phyloP scores from a whole-genome alignment of 2,797 vertebrate genomes.

The Coreius guichenoti region DNA sequence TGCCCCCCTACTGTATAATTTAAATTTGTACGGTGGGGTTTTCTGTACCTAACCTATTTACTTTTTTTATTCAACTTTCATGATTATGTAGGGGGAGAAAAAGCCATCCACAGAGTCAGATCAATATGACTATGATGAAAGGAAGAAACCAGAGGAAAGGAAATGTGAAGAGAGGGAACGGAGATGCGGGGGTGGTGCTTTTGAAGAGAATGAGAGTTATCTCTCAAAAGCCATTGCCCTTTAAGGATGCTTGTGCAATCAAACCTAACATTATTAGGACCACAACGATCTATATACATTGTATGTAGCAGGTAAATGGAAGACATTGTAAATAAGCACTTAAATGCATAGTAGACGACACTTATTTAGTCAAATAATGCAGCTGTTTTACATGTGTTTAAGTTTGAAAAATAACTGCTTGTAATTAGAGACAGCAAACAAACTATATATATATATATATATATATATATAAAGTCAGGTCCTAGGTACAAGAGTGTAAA shows the following conservation, averaged over 20 bases:
- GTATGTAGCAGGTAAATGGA: not conserved
- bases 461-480: not conserved
- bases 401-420: not conserved
- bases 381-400: not conserved
- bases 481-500: not conserved
- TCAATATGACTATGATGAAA: slow-evolving; percentile 53
- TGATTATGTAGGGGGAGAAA: slow-evolving; percentile 46
- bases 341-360: not conserved
- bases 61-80: slow-evolving; percentile 41
- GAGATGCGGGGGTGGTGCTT: slow-evolving; percentile 31
- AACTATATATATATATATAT: not conserved
- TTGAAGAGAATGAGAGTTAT: slow-evolving; percentile 49
- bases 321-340: not conserved
- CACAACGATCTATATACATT: not conserved
- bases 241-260: slow-evolving; percentile 42
- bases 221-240: slow-evolving; percentile 41
- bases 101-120: slow-evolving; percentile 36
- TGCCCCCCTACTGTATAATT: not conserved
- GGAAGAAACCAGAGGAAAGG: slow-evolving; percentile 34
- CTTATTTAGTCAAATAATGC: not conserved
- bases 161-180: slow-evolving; percentile 28
- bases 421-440: not conserved
- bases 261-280: slow-evolving; percentile 19
- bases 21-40: not conserved
- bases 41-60: slow-evolving; percentile 23